phyloP scores from a whole-genome alignment of 1,140 invertebrate genomes.

The Phortica variegata region DNA sequence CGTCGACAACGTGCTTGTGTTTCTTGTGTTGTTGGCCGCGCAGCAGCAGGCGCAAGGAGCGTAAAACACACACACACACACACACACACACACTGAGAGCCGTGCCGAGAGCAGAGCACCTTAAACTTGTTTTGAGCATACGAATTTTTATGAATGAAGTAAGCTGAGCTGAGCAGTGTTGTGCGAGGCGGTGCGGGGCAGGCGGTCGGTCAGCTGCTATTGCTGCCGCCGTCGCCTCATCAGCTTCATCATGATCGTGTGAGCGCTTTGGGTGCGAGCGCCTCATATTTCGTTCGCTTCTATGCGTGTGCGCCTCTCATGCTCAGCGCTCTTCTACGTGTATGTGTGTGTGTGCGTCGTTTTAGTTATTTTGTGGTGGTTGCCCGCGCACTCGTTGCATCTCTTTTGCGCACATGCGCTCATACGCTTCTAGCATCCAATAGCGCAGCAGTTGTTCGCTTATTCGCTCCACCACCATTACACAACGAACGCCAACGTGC shows the following conservation, averaged over 20 bases:
- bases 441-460: too few species aligned
- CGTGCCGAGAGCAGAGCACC: too few species aligned
- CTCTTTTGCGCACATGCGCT: constrained; percentile 17
- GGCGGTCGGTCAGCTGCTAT: not conserved
- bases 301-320: constrained; percentile 1
- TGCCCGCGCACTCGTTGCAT: not conserved
- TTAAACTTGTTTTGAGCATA: not conserved
- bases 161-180: too few species aligned
- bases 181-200: too few species aligned
- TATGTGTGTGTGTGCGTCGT: constrained; percentile 16
- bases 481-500: constrained; percentile 22
- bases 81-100: constrained; percentile 28
- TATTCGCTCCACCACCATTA: constrained; percentile 18
- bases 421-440: not conserved
- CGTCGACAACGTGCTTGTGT: constrained; percentile 20
- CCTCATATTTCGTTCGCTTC: not conserved
- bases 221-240: not conserved
- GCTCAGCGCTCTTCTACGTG: constrained; percentile 2
- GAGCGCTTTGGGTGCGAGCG: not conserved
- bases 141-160: constrained; percentile 33
- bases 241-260: too few species aligned
- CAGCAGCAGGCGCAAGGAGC: constrained; percentile 1
- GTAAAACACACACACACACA: not conserved
- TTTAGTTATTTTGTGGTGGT: too few species aligned
- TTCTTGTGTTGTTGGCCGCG: not conserved